Percentiles rank a stretch among this genome's conserved stretches.
phyloP scores from a whole-genome alignment of 2,888 invertebrate species.

The Trileptium ribeirensis region DNA sequence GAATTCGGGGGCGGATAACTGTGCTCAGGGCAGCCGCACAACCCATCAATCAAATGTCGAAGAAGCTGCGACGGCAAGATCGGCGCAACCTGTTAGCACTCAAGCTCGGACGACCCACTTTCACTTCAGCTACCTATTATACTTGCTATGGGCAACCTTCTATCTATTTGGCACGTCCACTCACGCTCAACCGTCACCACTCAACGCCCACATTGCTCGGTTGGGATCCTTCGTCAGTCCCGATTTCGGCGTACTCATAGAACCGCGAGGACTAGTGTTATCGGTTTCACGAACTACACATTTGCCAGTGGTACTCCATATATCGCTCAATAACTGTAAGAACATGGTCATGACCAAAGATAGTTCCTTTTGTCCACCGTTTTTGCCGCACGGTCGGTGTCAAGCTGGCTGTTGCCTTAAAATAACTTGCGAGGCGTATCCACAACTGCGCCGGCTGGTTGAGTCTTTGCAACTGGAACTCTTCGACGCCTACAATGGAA shows the following conservation, averaged over 20 bases:
- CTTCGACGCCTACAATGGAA: background rate
- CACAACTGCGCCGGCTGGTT: background rate
- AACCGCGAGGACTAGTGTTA: background rate
- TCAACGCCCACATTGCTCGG: background rate
- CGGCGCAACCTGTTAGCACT: too few species aligned
- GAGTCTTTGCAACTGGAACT: background rate
- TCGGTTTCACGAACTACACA: background rate
- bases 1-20: too few species aligned
- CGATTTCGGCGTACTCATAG: background rate
- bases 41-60: too few species aligned
- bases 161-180: too few species aligned
- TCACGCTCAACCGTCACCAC: too few species aligned
- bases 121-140: too few species aligned
- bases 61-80: too few species aligned
- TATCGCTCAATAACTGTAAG: background rate
- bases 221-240: background rate
- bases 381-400: background rate
- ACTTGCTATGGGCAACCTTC: too few species aligned
- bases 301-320: background rate
- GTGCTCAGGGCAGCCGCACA: too few species aligned
- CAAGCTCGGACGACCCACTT: too few species aligned
- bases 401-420: background rate
- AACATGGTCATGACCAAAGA: background rate
- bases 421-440: background rate
- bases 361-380: background rate